These are phyloP conservation scores for Phallusia fumigata DNA, from an alignment of 23 tunicate species.

Conservation along the genomic window DNA sequence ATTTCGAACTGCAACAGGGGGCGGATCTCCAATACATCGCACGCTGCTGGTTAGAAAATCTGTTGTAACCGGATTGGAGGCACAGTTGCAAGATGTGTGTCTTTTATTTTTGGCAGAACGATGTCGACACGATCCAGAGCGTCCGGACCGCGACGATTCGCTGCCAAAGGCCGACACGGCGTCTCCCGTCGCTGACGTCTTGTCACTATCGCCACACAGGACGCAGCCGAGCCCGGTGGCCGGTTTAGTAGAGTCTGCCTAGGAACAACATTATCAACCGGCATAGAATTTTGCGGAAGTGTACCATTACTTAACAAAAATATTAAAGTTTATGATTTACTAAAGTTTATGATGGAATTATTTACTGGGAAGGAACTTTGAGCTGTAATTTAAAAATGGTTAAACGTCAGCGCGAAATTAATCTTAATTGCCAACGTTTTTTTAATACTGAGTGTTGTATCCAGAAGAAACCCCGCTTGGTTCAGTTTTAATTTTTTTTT, in stretches of 20 bases:
- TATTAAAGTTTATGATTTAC: no score
- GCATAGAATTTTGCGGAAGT: slow-evolving; percentile 6
- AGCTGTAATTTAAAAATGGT: no score
- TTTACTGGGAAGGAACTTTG: no score
- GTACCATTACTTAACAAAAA: no score
- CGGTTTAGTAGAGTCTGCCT: slow-evolving; percentile 68
- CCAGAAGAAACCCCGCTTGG: no score
- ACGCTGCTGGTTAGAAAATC: slow-evolving; percentile 67
- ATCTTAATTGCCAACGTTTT: no score
- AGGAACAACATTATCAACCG: slow-evolving; percentile 17
- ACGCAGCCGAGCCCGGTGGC: slow-evolving; percentile 23
- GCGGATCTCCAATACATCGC: slow-evolving; percentile 61
- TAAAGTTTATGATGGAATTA: no score
- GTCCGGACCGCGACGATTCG: slow-evolving; percentile 1
- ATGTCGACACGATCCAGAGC: background rate
- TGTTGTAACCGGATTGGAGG: slow-evolving; percentile 31
- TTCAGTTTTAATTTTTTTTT: no score
- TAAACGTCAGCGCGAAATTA: no score
- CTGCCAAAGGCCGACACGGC: background rate
- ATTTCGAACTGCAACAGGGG: slow-evolving; percentile 44
- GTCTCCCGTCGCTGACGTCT: slow-evolving; percentile 1
- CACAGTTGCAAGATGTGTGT: slow-evolving; percentile 34
- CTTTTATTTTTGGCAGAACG: slow-evolving; percentile 30
- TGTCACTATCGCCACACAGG: slow-evolving; percentile 36
- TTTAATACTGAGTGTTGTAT: no score